These are phyloP conservation scores for Oncopeltus fasciatus DNA, from an alignment of 1,140 invertebrate genomes.

Conservation along the genomic window DNA sequence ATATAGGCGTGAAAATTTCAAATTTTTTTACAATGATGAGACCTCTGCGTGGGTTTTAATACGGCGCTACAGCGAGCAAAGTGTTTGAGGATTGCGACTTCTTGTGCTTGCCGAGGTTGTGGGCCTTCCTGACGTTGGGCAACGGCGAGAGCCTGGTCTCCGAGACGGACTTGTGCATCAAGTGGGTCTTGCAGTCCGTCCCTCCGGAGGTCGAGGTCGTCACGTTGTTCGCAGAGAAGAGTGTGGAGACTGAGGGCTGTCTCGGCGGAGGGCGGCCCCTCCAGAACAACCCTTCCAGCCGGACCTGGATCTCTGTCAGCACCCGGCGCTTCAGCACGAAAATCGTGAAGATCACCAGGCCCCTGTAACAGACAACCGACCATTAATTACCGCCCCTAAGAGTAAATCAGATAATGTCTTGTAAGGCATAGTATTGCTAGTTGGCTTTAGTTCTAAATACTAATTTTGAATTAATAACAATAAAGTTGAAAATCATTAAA, in stretches of 20 bases:
- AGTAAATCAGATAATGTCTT: no score
- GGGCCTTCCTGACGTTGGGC: background rate
- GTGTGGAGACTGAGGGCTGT: background rate
- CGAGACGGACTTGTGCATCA: slow-evolving; percentile 5
- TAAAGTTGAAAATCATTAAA: no score
- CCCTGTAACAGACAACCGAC: slow-evolving; percentile 31
- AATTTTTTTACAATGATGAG: no score
- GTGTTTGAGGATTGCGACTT: background rate
- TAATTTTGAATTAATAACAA: no score
- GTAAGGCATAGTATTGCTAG: no score
- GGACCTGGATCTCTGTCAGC: slow-evolving; percentile 5
- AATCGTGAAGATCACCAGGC: slow-evolving; percentile 53
- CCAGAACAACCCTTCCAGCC: slow-evolving; percentile 2
- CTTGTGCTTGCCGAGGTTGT: background rate
- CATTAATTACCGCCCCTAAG: no score
- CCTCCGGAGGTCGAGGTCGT: background rate
- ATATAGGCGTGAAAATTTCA: no score
- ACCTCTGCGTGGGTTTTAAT: no score
- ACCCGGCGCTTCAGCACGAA: slow-evolving; percentile 46
- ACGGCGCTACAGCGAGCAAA: background rate
- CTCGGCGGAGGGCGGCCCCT: background rate
- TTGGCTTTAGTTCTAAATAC: no score
- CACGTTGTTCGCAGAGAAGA: background rate
- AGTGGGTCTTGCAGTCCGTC: background rate
- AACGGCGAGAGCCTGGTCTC: slow-evolving; percentile 8